These are phyloP conservation scores for Limenitis camilla DNA, from an alignment of 2,888 invertebrate species.

Conservation along the genomic window DNA sequence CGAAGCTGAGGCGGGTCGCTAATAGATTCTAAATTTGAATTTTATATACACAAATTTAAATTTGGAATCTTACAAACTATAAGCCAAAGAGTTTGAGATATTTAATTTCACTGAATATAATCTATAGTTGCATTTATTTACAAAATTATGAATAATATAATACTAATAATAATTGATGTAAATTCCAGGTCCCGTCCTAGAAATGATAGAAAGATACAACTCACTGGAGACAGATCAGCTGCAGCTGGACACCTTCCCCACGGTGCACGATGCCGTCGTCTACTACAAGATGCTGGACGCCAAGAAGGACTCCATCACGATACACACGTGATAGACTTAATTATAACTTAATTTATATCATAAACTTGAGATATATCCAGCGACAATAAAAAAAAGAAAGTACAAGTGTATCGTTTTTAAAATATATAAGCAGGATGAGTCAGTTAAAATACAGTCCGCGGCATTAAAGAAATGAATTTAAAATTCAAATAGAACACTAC, in stretches of 20 bases:
- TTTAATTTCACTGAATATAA: too few species aligned
- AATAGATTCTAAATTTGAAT: too few species aligned
- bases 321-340: conserved; percentile 22
- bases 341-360: not conserved
- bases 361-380: not conserved
- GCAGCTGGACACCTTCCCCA: conserved; percentile 77
- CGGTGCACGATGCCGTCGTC: conserved; percentile 81
- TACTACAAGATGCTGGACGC: conserved; percentile 46
- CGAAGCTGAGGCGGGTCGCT: too few species aligned
- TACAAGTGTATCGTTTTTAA: not conserved
- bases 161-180: too few species aligned
- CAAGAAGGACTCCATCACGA: conserved; percentile 33
- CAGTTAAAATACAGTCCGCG: too few species aligned
- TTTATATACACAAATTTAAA: conserved; percentile 11
- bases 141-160: not conserved
- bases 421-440: too few species aligned
- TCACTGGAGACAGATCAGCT: conserved; percentile 65
- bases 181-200: conserved; percentile 75
- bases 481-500: too few species aligned
- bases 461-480: too few species aligned
- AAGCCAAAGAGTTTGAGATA: too few species aligned
- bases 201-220: conserved; percentile 78
- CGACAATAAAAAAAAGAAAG: not conserved
- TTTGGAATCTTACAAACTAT: too few species aligned
- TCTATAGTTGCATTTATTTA: too few species aligned